A percentile compares a stretch with the other conserved stretches of the same genome.
These are phyloP conservation scores for Amphiprion clarkii DNA, from an alignment of 2,797 vertebrate genomes.

Conservation along the genomic window DNA sequence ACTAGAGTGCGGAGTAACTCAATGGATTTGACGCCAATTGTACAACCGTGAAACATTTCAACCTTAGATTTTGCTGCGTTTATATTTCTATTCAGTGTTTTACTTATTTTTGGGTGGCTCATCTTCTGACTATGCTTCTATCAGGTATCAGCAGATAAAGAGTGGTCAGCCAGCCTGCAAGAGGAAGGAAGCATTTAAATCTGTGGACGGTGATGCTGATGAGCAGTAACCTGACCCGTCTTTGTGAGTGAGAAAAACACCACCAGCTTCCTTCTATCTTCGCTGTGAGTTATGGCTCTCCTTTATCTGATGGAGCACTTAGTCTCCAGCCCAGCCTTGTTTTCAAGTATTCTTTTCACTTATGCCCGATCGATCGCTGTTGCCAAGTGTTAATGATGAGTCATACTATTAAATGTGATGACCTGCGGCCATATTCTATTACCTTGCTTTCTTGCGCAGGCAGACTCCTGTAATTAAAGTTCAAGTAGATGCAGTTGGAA, in stretches of 20 bases:
- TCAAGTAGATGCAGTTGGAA: slow-evolving; percentile 48
- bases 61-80: too few relatives aligned
- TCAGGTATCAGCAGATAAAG: slow-evolving; percentile 4
- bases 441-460: slow-evolving; percentile 53
- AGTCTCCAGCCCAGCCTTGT: slow-evolving; percentile 59
- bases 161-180: slow-evolving; percentile 19
- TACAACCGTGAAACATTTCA: too few relatives aligned
- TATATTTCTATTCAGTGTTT: too few relatives aligned
- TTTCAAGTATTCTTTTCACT: slow-evolving; percentile 77
- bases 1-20: too few relatives aligned
- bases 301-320: slow-evolving; percentile 74
- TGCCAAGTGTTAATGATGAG: slow-evolving; percentile 80
- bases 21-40: too few relatives aligned
- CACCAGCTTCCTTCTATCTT: slow-evolving; percentile 27
- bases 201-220: slow-evolving; percentile 50
- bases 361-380: slow-evolving; percentile 66
- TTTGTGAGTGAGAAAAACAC: slow-evolving; percentile 39
- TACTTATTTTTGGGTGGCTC: background rate
- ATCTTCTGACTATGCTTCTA: background rate
- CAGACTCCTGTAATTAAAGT: slow-evolving; percentile 66
- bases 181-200: slow-evolving; percentile 5
- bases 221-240: slow-evolving; percentile 62
- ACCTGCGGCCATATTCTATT: slow-evolving; percentile 69
- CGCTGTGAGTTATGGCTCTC: slow-evolving; percentile 58
- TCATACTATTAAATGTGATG: slow-evolving; percentile 80